Base-by-base conservation (phyloP, 1,140 invertebrate genomes). In the Lysiphlebus fabarum region DNA sequence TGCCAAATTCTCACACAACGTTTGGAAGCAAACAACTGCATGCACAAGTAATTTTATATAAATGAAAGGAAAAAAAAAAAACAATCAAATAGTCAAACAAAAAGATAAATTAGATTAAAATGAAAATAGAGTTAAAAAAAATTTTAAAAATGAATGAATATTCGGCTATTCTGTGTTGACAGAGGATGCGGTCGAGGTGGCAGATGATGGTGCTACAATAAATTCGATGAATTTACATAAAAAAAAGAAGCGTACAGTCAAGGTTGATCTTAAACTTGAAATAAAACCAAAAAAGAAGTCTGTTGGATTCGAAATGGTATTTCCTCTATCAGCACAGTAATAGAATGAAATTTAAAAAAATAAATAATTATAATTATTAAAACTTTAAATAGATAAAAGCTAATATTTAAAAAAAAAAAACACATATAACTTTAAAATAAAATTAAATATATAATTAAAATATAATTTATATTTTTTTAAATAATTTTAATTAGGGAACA, bases 1-100 rank as follows among this genome's bases (percentile, higher is more conserved):
- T 92, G 90, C 84, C 89, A 89, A 83, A 85, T 83, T 78, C 84
- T 92, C 78, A 91, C 90, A 73, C 83, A 86, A 78, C 90, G 89
- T 83, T 86, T 92, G 82, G 90, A 92, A 83, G 88, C 90, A 78
- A 86, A 88, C 74, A 86, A 86, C 74, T 80, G 84, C 77, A 88
- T 86, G 77, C 88, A 91, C 86, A 91, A 91, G 90, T 92, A 91
- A 86, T 74, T 67, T 43, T 49, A 26, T 62, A 12, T 57, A 10
- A n/a, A n/a, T 38, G 47, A 34, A n/a, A n/a, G 14, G 47, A 34
- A 34, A 34, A 17, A 34, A 34, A 49, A 49, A 34, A 26, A 26
- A 26, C 1, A 26, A 26, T 2, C 41, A 49, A 62, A 34, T 59
- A n/a, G n/a, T n/a, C n/a, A n/a, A n/a, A 17, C 51, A 17, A 34